Base-by-base conservation (phyloP, 1,140 invertebrate genomes). In the Ceratosolen solmsi region DNA sequence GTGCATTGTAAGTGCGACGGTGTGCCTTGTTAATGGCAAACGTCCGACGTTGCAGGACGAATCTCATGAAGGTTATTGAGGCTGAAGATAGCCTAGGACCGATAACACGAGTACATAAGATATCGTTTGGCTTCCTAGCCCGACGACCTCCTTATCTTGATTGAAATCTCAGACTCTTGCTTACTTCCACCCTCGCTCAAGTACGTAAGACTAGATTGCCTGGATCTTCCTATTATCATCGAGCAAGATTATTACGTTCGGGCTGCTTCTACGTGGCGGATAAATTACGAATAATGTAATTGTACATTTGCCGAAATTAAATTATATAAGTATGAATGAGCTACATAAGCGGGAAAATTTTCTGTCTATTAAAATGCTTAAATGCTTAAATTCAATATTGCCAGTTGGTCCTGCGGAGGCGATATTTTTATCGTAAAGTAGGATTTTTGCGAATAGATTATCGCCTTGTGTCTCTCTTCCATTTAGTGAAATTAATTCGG, bases 11-110 rank as follows among this genome's bases (percentile, higher is more conserved):
- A 8, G 27, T 79, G 15, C 11, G 22, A 33, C 22, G 36, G n/a
- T 46, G 51, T 36, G 36, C 60, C 27, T 74, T 54, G 79, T 80
- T 72, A 73, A 25, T 58, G 20, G 36, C 73, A 72, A 82, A 71
- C 76, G 68, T 60, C 22, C 74, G 15, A 49, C 7, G 30, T 15
- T 25, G 27, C 65, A 73, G 78, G 75, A 73, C 80, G 63, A 73
- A 78, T 78, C 63, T 78, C 80, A 73, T 41, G 80, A 77, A 78
- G 74, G 80, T 82, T 82, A 82, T 82, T 72, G 65, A 63, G 75
- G 38, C 51, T 41, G 56, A 72, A 82, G 80, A 82, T 82, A 56
- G 11, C 30, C 68, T 13, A 11, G 25, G 20, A n/a, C 56, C 36
- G 80, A 82, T 82, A 82, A 58, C 51, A 30, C 41, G 54, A 63